A percentile compares a stretch with the other conserved stretches of the same genome.
Evolutionary conservation across 2,797 vertebrate species (phyloP).

Genomic region (Myotis pilosus): DNA sequence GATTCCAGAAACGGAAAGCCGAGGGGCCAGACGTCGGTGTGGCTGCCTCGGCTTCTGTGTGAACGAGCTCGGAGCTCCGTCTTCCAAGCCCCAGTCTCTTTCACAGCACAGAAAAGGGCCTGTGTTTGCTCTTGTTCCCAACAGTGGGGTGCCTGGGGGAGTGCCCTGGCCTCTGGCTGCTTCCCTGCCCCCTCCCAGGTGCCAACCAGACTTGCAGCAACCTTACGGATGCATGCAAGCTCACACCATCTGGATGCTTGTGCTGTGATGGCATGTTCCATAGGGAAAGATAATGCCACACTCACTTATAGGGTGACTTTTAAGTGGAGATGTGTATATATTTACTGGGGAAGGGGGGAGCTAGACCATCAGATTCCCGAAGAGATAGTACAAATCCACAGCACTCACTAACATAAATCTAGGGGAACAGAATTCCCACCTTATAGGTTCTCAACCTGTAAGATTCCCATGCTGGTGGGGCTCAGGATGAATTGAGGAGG

Average conservation of each 20-base stretch:
- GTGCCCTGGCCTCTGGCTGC: not conserved
- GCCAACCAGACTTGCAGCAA: not conserved
- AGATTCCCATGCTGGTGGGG: not conserved
- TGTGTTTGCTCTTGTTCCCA: not conserved
- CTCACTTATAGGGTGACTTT: slow-evolving; percentile 73
- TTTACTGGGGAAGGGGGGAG: not conserved
- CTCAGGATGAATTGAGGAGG: not conserved
- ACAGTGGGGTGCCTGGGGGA: no score
- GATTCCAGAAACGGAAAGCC: slow-evolving; percentile 13
- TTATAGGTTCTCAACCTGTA: not conserved
- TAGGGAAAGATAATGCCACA: slow-evolving; percentile 77
- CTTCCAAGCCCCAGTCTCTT: slow-evolving; percentile 46
- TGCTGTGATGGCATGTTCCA: slow-evolving; percentile 70
- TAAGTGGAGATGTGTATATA: slow-evolving; percentile 76
- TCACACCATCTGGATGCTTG: slow-evolving; percentile 68
- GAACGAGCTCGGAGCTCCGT: not conserved
- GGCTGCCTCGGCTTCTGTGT: not conserved
- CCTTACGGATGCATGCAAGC: not conserved
- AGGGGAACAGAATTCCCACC: not conserved
- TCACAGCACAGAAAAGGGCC: not conserved
- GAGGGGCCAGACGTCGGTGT: not conserved
- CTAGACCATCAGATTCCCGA: no score
- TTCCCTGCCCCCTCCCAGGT: not conserved
- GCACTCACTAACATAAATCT: not conserved
- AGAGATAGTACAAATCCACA: not conserved